Conservation (phyloP, 2,888 invertebrate genomes). For the Sisyra nigra region DNA sequence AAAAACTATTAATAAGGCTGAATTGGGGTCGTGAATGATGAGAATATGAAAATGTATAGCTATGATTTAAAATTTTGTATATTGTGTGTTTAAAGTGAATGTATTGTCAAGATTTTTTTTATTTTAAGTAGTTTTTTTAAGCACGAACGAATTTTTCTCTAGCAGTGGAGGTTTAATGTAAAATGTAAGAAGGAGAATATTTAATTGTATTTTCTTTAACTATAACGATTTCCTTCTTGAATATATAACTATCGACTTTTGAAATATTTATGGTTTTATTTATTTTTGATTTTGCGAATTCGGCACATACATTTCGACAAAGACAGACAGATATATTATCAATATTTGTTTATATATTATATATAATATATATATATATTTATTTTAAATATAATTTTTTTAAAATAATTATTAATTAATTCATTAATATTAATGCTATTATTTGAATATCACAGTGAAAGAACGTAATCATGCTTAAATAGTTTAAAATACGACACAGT, state of each 20-base stretch:
- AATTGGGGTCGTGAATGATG: too few relatives aligned
- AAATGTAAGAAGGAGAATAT: not conserved
- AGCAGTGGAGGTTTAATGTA: not conserved
- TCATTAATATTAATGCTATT: constrained; percentile 12
- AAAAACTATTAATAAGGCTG: too few relatives aligned
- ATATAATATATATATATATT: not conserved
- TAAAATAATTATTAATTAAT: constrained; percentile 4
- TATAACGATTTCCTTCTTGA: too few relatives aligned
- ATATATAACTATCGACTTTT: constrained; percentile 1
- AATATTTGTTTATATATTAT: constrained; percentile 16
- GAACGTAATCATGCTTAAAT: constrained; percentile 11
- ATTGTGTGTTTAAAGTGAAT: not conserved
- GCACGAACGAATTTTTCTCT: not conserved
- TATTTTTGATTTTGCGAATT: constrained; percentile 14
- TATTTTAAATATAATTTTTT: not conserved
- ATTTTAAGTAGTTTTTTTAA: not conserved
- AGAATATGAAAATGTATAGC: too few relatives aligned
- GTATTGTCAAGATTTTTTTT: not conserved
- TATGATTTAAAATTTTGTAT: too few relatives aligned
- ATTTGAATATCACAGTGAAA: constrained; percentile 28
- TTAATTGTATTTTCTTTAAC: not conserved
- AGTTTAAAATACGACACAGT: constrained; percentile 3
- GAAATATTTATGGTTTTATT: not conserved
- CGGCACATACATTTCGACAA: constrained; percentile 24
- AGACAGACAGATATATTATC: constrained; percentile 22